Evolutionary conservation across 2,797 vertebrate species (phyloP), one percentile per base, ranked within the genome.

Genomic region (Aldrovandia affinis): DNA sequence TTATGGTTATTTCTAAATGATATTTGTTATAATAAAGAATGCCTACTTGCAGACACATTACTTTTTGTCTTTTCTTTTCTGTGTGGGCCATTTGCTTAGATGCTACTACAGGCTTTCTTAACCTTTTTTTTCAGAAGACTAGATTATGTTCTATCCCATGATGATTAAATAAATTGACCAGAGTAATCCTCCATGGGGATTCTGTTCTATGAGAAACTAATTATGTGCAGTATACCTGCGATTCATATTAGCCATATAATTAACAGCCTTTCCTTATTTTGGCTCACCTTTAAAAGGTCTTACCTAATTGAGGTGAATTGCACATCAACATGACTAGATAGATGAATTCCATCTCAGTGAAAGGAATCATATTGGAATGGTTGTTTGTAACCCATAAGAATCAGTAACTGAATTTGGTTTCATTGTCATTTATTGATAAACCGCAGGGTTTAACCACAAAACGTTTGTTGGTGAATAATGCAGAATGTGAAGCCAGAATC

Each of bases 1-100:
- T 87, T 83, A 84, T 85, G 65, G 81, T 86, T 84, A 61, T 83
- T 86, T 88, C 77, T 83, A 83, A 65, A 65, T 78, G 65, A 81
- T 86, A 81, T 65, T 84, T 86, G 68, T 88, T 89, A 75, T 87
- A 87, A 88, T 85, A 87, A 87, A 86, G 80, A 86, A 55, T 86
- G 86, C 79, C 68, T 85, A 86, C 81, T 82, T 84, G 78, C 36
- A 25, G 81, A 54, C 59, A 81, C 28, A 57, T 70, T 55, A 28
- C 65, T 44, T 81, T 73, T 39, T 59, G 83, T 84, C 30, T 52
- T 80, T 9, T n/a, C 15, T 55, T 36, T 10, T 78, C 25, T 75
- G 59, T 7, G 52, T 75, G 52, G 70, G 28, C 36, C 44, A 82
- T 28, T 83, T n/a, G n/a, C 5, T 30, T 55, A 59, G 7, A 22